Base-by-base conservation (phyloP, 2,113 vertebrate species). In the Donacobius atricapilla region DNA sequence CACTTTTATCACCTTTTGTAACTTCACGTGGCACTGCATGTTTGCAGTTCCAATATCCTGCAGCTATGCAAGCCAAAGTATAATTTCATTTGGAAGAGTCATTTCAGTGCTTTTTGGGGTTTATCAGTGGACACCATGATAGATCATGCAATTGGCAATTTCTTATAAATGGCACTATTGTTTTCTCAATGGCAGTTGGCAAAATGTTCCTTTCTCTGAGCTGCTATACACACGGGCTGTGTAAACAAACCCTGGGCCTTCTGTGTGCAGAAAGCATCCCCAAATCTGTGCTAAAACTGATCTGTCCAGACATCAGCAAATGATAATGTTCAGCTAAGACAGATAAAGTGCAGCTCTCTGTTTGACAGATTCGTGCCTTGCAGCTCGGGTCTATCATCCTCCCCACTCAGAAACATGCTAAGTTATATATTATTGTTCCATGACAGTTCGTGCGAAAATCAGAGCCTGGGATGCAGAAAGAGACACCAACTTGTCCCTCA, bases 401-500 rank as follows among this genome's bases (percentile, higher is more conserved):
- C 93, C 22, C 83, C 88, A 16, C n/a, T n/a, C n/a, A n/a, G n/a
- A n/a, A n/a, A n/a, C 50, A 72, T 30, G 68, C 93, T 78, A 91
- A 93, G 60, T 79, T 95, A 21, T 77, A 39, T 20, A 37, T 85
- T 94, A 87, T 89, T 96, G 80, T 66, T 89, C 61, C 44, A 9
- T 96, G 96, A 97, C 96, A 97, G 95, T 80, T 78, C 58, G 76
- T 94, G 96, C 58, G 95, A 97, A 96, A 96, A 93, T 70, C 54
- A 66, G 82, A 93, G 83, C 86, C 83, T 78, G 37, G 11, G 15
- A 93, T 60, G 92, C 68, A 86, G 48, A 81, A n/a, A 92, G 87
- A 97, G 91, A 81, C 54, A 93, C 83, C 90, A 24, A 37, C 78
- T 87, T 92, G 81, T 96, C 87, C 95, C 95, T 96, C 82, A 65